phyloP scores from a whole-genome alignment of 2,797 vertebrate species.

The Margarornis squamiger region DNA sequence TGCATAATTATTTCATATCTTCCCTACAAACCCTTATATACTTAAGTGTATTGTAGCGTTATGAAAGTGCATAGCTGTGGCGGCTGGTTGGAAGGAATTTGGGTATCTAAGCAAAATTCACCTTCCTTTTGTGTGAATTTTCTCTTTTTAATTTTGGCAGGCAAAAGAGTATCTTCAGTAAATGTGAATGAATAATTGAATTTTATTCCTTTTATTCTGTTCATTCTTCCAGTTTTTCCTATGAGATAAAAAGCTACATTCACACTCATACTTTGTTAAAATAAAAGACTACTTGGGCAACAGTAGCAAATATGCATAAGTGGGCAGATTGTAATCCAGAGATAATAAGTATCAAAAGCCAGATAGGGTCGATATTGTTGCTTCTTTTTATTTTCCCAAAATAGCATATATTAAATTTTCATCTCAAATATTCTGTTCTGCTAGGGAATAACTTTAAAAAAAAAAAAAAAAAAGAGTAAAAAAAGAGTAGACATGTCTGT shows the following conservation, averaged over 20 bases:
- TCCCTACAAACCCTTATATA: neutral
- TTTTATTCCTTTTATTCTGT: slow-evolving; percentile 42
- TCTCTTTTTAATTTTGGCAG: neutral
- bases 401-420: neutral
- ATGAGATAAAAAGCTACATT: slow-evolving; percentile 22
- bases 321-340: neutral
- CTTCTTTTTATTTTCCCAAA: neutral
- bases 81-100: neutral
- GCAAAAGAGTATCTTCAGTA: neutral
- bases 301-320: neutral
- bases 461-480: neutral
- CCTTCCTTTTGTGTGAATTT: slow-evolving; percentile 36
- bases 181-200: slow-evolving; percentile 26
- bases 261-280: neutral
- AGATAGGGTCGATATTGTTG: neutral
- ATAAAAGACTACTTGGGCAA: neutral
- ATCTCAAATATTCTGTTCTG: neutral
- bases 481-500: neutral
- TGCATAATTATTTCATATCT: neutral
- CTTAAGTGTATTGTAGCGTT: neutral
- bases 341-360: neutral
- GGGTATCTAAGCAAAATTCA: neutral
- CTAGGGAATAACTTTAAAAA: neutral
- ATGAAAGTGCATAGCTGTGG: neutral
- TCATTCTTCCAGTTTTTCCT: neutral